Conservation (phyloP, 2,113 vertebrate species). For the Salvator merianae region DNA sequence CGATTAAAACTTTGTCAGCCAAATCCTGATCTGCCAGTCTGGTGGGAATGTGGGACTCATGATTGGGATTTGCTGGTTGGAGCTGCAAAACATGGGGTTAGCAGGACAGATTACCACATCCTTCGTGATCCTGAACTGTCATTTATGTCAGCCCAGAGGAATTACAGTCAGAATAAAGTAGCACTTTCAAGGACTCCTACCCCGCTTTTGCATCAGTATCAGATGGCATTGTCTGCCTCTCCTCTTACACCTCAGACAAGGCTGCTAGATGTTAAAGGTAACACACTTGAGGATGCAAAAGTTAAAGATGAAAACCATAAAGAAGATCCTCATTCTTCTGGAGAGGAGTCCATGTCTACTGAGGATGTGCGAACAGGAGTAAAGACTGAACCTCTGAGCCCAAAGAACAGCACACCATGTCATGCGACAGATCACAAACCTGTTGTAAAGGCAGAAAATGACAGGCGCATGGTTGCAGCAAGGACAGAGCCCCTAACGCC, state of each 20-base stretch:
- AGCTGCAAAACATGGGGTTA: conserved; percentile 96
- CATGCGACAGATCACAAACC: conserved; percentile 81
- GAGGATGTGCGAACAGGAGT: conserved; percentile 72
- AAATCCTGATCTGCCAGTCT: conserved; percentile 91
- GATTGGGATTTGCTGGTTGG: conserved; percentile 95
- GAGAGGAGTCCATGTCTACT: conserved; percentile 81
- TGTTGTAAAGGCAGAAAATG: conserved; percentile 71
- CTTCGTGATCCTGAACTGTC: conserved; percentile 95
- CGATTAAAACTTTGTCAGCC: conserved; percentile 90
- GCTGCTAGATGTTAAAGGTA: conserved; percentile 75
- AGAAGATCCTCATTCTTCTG: conserved; percentile 84
- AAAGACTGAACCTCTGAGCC: conserved; percentile 81
- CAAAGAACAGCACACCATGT: conserved; percentile 74
- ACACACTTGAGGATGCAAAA: conserved; percentile 74
- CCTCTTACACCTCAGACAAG: conserved; percentile 77
- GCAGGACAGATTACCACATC: conserved; percentile 98
- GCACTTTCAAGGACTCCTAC: conserved; percentile 78
- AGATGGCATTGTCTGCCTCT: conserved; percentile 78
- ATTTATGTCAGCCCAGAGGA: conserved; percentile 92
- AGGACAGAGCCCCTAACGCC: conserved; percentile 94
- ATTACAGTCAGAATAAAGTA: conserved; percentile 90
- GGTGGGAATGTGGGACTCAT: conserved; percentile 94
- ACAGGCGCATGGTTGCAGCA: conserved; percentile 91
- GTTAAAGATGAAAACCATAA: conserved; percentile 78
- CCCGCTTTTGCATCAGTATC: conserved; percentile 83